phyloP scores from a whole-genome alignment of 1,140 invertebrate species.

The Heliconius congener region DNA sequence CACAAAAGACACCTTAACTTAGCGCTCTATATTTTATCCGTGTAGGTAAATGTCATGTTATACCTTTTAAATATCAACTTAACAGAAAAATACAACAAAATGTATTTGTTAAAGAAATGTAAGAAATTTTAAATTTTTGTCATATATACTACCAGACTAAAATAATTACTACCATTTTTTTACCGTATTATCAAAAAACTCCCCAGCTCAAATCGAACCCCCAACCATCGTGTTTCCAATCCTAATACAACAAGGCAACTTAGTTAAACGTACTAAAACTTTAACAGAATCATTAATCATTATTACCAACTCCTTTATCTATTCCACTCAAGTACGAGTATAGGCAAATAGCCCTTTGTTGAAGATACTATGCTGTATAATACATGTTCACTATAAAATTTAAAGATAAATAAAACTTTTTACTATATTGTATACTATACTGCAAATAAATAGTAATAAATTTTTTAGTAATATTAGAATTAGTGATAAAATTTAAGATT shows the following conservation, averaged over 20 bases:
- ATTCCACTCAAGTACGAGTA: not conserved
- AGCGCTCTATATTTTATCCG: no score
- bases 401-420: not conserved
- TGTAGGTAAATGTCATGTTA: no score
- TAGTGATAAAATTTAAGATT: slow-evolving; percentile 5
- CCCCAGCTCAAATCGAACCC: not conserved
- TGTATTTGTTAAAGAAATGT: no score
- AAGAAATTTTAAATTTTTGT: no score
- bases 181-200: not conserved
- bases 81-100: no score
- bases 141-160: no score
- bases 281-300: not conserved
- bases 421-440: not conserved
- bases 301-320: not conserved
- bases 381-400: not conserved
- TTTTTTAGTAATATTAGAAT: not conserved
- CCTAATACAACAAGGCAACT: not conserved
- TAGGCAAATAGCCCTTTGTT: slow-evolving; percentile 2
- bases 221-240: no score
- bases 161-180: no score
- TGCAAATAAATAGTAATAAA: not conserved
- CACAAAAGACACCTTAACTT: no score
- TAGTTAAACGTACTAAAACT: not conserved
- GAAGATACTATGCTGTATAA: not conserved
- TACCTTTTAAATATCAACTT: no score